Evolutionary conservation across 2,113 vertebrate species (phyloP).

Genomic region (Oreotrochilus melanogaster): DNA sequence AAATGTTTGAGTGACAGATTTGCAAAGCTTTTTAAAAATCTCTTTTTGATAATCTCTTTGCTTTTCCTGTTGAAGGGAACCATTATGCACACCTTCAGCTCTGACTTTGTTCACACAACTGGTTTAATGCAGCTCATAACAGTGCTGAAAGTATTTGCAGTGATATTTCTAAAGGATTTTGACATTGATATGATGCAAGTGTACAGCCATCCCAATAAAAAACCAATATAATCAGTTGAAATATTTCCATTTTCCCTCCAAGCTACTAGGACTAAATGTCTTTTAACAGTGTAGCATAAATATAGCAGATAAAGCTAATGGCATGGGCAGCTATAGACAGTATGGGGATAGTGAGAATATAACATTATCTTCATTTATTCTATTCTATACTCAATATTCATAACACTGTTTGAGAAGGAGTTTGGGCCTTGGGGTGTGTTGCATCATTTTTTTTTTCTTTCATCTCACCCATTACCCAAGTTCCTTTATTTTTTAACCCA

Average conservation of each 20-base stretch:
- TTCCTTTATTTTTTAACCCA: not conserved
- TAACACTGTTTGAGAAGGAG: too few relatives aligned
- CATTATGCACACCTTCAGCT: not conserved
- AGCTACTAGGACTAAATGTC: not conserved
- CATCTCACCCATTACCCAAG: not conserved
- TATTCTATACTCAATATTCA: not conserved
- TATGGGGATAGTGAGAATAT: not conserved
- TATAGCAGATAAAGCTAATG: not conserved
- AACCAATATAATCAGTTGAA: not conserved
- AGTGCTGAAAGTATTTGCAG: not conserved
- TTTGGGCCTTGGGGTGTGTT: too few relatives aligned
- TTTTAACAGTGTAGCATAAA: not conserved
- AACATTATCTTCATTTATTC: not conserved
- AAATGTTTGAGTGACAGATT: not conserved
- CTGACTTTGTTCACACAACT: not conserved
- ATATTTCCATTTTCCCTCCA: not conserved
- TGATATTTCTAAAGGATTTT: not conserved
- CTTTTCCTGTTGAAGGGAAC: not conserved
- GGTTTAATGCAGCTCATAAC: not conserved
- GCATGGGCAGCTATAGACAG: fast-evolving
- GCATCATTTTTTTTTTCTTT: too few relatives aligned
- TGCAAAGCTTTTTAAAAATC: not conserved
- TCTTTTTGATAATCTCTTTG: not conserved
- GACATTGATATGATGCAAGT: not conserved
- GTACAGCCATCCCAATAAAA: not conserved